Conservation (phyloP, 2,888 invertebrate species). For the Omphaloscelis lunosa region DNA sequence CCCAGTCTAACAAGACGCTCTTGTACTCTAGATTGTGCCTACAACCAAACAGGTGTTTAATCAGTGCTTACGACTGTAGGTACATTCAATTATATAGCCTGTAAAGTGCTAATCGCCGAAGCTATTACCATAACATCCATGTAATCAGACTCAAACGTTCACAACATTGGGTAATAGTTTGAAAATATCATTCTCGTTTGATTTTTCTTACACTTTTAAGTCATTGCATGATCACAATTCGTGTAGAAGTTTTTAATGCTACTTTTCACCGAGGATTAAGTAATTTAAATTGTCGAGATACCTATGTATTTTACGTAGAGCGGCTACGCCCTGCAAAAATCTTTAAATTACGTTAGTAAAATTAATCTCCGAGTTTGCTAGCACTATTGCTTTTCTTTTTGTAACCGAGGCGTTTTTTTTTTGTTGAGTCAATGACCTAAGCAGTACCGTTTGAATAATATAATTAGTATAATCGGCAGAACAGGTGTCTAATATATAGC, state of each 20-base stretch:
- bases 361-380: not conserved
- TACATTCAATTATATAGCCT: not conserved
- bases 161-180: slow-evolving; percentile 7
- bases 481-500: not conserved
- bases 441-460: slow-evolving; percentile 4
- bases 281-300: not conserved
- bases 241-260: not conserved
- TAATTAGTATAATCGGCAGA: not conserved
- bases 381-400: not conserved
- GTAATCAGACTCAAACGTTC: slow-evolving; percentile 20
- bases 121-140: slow-evolving; percentile 25
- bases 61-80: too few relatives aligned
- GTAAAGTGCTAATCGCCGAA: slow-evolving; percentile 6
- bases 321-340: not conserved
- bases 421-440: slow-evolving; percentile 10
- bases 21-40: too few relatives aligned
- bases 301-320: not conserved
- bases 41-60: too few relatives aligned
- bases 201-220: not conserved
- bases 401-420: not conserved
- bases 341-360: slow-evolving; percentile 1
- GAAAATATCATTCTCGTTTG: slow-evolving; percentile 5
- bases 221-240: not conserved
- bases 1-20: too few relatives aligned
- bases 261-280: not conserved